Base-by-base conservation (phyloP, 1,140 invertebrate genomes). In the Papilio xuthus region DNA sequence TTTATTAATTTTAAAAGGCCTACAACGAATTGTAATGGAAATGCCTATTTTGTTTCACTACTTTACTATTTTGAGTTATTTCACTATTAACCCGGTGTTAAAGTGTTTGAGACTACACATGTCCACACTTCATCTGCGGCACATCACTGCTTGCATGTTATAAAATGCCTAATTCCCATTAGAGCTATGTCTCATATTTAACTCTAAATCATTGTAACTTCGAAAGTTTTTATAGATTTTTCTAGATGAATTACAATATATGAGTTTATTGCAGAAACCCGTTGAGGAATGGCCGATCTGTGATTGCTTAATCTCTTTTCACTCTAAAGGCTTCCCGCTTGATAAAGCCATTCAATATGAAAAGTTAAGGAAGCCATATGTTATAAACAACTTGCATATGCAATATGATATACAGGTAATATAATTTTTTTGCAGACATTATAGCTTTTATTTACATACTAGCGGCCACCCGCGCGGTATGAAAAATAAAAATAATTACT, bases 271-370 rank as follows among this genome's bases (percentile, higher is more conserved):
- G 74, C 91, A 98, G 96, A 96, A 98, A 94, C 97, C 98, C 2
- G 98, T 99, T 12, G 98, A 99, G 93, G 97, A 99, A 88, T 99
- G 99, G 99, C 99, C 99, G 2, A 94, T 98, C 23, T 99, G 98
- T 89, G 99, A 99, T 94, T 99, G 98, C 89, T 95, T 99, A 18
- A 98, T 99, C 79, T 99, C 98, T 79, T 99, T 99, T 92, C 99
- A 99, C 93, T 99, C 99, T 1, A 98, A 99, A 94, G 98, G 99
- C 86, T 99, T 99, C 95, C 99, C 98, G 6, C 95, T 99, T 78
- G 98, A 99, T 86, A 99, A 99, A 95, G 99, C 99, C n/a, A 98
- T 99, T 85, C 97, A 97, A 86, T 99, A 99, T 94, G 97, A 98
- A 42, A 97, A 98, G 88, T 94, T 99, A 70, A 95, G 98, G 77